Percentiles rank a stretch among this genome's conserved stretches.
phyloP scores from a whole-genome alignment of 2,797 vertebrate genomes.

The Rhinogobio ventralis region DNA sequence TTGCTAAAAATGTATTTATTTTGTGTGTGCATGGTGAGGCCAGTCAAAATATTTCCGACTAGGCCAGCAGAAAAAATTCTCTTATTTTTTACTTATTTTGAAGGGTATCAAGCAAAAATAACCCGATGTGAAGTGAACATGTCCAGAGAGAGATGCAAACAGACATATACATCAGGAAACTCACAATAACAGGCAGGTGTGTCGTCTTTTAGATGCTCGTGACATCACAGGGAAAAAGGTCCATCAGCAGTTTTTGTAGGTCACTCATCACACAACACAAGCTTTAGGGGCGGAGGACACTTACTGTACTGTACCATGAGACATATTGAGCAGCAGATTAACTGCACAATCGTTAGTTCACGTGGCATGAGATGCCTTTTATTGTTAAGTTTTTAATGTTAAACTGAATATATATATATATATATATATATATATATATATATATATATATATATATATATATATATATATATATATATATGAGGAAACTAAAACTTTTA shows the following conservation, averaged over 20 bases:
- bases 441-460: too few species aligned
- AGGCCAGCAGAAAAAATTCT: not conserved
- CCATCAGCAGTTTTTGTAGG: slow-evolving; percentile 12
- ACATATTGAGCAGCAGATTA: not conserved
- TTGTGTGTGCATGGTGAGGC: not conserved
- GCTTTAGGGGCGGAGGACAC: not conserved
- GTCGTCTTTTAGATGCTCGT: not conserved
- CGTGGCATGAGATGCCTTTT: not conserved
- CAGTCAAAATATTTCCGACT: not conserved
- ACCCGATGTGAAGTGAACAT: not conserved
- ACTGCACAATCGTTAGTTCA: not conserved
- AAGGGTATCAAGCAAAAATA: not conserved
- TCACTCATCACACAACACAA: slow-evolving; percentile 29
- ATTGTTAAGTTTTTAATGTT: not conserved
- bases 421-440: too few species aligned
- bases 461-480: too few species aligned
- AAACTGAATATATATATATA: not conserved
- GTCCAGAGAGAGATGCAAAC: not conserved
- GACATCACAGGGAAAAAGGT: slow-evolving; percentile 23
- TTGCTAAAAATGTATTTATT: too few species aligned
- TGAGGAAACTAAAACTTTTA: too few species aligned
- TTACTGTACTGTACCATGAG: not conserved
- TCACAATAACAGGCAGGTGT: slow-evolving; percentile 23
- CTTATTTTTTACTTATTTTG: too few species aligned
- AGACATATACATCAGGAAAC: not conserved